These are phyloP conservation scores for Apis laboriosa DNA, from an alignment of 1,140 invertebrate genomes.

Conservation along the genomic window DNA sequence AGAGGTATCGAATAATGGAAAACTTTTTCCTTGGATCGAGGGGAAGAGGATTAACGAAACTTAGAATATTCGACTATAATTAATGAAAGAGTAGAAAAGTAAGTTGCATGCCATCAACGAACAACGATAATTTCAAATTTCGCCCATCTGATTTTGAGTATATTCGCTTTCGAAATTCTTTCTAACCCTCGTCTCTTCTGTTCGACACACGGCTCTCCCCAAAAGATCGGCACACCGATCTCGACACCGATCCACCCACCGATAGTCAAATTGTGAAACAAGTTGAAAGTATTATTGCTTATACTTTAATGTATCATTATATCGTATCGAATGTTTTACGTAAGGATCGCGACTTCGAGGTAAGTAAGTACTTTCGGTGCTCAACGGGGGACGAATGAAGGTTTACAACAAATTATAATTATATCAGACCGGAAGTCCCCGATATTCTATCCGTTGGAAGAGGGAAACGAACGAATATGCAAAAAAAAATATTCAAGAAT, in stretches of 20 bases:
- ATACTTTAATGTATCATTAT: slow-evolving; percentile 70
- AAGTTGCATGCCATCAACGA: neutral
- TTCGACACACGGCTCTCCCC: neutral
- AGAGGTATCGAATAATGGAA: too few species aligned
- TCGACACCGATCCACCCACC: slow-evolving; percentile 27
- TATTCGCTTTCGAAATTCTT: neutral
- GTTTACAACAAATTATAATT: slow-evolving; percentile 44
- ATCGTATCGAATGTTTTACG: slow-evolving; percentile 69
- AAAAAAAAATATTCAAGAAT: neutral
- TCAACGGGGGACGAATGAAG: slow-evolving; percentile 43
- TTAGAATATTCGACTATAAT: too few species aligned
- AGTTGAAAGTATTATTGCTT: slow-evolving; percentile 78
- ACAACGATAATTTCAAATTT: neutral
- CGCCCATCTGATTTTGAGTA: neutral
- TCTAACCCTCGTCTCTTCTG: neutral
- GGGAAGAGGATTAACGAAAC: neutral
- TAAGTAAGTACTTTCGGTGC: slow-evolving; percentile 53
- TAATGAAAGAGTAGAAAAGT: neutral
- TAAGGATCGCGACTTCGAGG: slow-evolving; percentile 60
- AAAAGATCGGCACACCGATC: neutral
- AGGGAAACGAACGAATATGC: neutral
- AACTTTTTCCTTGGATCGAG: too few species aligned
- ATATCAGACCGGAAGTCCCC: slow-evolving; percentile 29
- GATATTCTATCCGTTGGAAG: neutral
- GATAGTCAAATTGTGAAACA: slow-evolving; percentile 65